phyloP scores from a whole-genome alignment of 2,797 vertebrate genomes.

The Myioborus melanocephalus region DNA sequence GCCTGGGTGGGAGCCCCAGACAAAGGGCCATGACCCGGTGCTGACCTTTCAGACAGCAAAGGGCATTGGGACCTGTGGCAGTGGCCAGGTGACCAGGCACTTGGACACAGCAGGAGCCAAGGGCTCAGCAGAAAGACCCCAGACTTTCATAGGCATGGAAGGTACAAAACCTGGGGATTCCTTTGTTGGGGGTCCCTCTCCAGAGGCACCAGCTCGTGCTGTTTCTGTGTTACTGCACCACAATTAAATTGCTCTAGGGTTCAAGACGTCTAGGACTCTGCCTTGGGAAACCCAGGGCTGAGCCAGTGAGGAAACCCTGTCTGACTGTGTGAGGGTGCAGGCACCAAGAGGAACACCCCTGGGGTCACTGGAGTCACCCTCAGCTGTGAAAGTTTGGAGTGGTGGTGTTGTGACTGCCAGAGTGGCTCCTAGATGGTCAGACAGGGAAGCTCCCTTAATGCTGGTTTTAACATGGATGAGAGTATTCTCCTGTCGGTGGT shows the following conservation, averaged over 20 bases:
- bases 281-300: not conserved
- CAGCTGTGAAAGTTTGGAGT: not conserved
- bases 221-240: not conserved
- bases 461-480: not conserved
- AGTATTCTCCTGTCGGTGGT: not conserved
- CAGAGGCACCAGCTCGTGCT: fast-evolving
- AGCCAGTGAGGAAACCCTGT: not conserved
- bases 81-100: fast-evolving
- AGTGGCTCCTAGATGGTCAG: not conserved
- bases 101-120: not conserved
- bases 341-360: not conserved
- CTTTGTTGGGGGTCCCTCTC: not conserved
- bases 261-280: not conserved
- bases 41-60: not conserved
- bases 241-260: not conserved
- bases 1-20: not conserved
- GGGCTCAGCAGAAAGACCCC: not conserved
- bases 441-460: not conserved
- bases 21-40: fast-evolving
- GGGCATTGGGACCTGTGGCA: fast-evolving
- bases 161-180: not conserved
- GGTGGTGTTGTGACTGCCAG: not conserved
- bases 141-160: not conserved
- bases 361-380: fast-evolving
- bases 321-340: not conserved